phyloP scores from a whole-genome alignment of 1,140 invertebrate species.

The Agraylea sexmaculata region DNA sequence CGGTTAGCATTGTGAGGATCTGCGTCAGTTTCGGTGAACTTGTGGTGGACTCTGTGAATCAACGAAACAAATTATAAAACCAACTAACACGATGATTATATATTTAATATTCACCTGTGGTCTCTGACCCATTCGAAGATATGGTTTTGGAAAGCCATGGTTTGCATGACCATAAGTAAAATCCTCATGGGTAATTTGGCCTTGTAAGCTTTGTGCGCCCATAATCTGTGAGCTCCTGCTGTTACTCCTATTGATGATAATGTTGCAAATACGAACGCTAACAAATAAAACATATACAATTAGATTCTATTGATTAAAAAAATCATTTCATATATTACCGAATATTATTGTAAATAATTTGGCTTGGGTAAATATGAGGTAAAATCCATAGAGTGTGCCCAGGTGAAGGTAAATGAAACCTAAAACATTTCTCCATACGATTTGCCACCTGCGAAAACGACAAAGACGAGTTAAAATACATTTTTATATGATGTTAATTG shows the following conservation, averaged over 20 bases:
- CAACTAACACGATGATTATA: not conserved
- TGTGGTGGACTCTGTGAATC: conserved; percentile 48
- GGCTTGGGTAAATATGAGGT: conserved; percentile 40
- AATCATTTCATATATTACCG: conserved; percentile 33
- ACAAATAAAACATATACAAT: no score
- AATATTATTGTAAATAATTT: conserved; percentile 40
- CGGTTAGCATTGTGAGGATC: conserved; percentile 54
- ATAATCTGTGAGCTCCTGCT: conserved; percentile 72
- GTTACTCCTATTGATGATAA: conserved; percentile 55
- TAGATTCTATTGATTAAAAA: conserved; percentile 1
- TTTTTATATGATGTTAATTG: no score
- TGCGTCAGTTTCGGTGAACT: conserved; percentile 53
- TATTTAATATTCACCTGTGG: conserved; percentile 38
- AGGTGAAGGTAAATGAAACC: conserved; percentile 53
- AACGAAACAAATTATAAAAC: conserved; percentile 6
- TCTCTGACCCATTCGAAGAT: conserved; percentile 44
- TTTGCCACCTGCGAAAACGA: conserved; percentile 42
- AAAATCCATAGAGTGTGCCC: conserved; percentile 49
- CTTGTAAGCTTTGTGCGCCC: conserved; percentile 73
- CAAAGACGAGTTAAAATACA: conserved; percentile 11
- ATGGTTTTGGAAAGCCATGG: conserved; percentile 40
- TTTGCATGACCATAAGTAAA: conserved; percentile 39
- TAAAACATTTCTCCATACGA: conserved; percentile 62
- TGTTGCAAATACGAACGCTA: conserved; percentile 17
- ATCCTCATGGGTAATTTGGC: conserved; percentile 58